Evolutionary conservation across 2,113 vertebrate species (phyloP).

Genomic region (Pygathrix nemaeus): DNA sequence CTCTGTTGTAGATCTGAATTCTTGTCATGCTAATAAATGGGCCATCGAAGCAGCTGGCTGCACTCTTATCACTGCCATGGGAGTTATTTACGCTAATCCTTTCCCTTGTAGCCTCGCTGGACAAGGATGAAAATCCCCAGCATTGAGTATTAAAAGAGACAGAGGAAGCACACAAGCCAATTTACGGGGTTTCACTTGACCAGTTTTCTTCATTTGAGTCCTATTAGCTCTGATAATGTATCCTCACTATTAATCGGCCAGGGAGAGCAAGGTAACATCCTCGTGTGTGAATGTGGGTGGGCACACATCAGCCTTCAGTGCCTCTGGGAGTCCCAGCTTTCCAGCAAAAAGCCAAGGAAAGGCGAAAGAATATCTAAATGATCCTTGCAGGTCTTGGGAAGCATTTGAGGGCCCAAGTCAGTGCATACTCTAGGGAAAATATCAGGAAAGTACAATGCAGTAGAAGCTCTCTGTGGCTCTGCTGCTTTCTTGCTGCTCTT

Average conservation of each 20-base stretch:
- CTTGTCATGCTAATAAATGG: conserved; percentile 84
- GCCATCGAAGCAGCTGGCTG: conserved; percentile 90
- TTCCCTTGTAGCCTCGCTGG: conserved; percentile 85
- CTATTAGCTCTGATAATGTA: conserved; percentile 95
- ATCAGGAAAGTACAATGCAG: too few species aligned
- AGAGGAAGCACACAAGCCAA: conserved; percentile 85
- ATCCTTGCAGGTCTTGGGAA: background rate
- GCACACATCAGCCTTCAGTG: background rate
- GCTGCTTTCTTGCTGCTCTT: background rate
- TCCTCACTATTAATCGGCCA: conserved; percentile 88
- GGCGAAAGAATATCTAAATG: conserved; percentile 42
- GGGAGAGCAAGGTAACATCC: conserved; percentile 79
- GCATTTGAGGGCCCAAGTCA: background rate
- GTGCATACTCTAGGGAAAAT: background rate
- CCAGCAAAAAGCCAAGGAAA: background rate
- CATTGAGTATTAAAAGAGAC: conserved; percentile 82
- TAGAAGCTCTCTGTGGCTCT: background rate
- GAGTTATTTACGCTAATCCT: conserved; percentile 93
- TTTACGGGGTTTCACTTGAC: conserved; percentile 90
- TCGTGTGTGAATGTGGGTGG: background rate
- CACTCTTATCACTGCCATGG: conserved; percentile 85
- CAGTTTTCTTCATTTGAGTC: conserved; percentile 94
- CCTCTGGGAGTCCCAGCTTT: background rate
- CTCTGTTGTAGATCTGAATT: conserved; percentile 80
- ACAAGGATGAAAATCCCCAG: conserved; percentile 85